Evolutionary conservation across 2,888 invertebrate genomes (phyloP).

Genomic region (Drosophila paranaensis): DNA sequence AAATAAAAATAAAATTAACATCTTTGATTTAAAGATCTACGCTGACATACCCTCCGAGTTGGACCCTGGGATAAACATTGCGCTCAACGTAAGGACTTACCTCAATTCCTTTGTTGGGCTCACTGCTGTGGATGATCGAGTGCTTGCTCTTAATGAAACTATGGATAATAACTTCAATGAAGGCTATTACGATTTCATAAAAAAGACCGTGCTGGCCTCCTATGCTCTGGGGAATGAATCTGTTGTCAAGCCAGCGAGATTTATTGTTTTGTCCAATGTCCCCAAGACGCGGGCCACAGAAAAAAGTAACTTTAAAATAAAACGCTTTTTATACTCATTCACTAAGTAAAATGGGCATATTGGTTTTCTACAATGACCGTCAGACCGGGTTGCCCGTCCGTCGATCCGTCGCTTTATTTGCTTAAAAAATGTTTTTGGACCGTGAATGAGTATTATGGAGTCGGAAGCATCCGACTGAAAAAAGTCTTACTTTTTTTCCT

Average conservation of each 20-base stretch:
- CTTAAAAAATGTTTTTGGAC: background rate
- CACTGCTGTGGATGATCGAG: background rate
- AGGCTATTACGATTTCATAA: background rate
- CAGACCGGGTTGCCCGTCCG: too few species aligned
- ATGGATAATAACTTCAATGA: background rate
- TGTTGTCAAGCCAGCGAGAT: background rate
- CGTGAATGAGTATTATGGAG: background rate
- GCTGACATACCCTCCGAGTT: background rate
- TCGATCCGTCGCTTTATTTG: too few species aligned
- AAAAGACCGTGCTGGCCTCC: background rate
- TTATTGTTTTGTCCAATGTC: background rate
- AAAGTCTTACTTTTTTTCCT: background rate
- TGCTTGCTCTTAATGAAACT: background rate
- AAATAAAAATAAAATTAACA: background rate
- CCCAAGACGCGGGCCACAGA: background rate
- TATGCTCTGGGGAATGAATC: background rate
- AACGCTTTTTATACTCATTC: background rate
- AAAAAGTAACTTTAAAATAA: background rate
- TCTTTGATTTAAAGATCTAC: background rate
- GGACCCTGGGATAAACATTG: background rate
- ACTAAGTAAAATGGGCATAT: background rate
- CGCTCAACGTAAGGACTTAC: background rate
- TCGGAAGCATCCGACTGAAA: background rate
- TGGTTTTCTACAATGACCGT: too few species aligned
- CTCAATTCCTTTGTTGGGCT: background rate